phyloP scores from a whole-genome alignment of 2,113 vertebrate species.

The Aldabrachelys gigantea region DNA sequence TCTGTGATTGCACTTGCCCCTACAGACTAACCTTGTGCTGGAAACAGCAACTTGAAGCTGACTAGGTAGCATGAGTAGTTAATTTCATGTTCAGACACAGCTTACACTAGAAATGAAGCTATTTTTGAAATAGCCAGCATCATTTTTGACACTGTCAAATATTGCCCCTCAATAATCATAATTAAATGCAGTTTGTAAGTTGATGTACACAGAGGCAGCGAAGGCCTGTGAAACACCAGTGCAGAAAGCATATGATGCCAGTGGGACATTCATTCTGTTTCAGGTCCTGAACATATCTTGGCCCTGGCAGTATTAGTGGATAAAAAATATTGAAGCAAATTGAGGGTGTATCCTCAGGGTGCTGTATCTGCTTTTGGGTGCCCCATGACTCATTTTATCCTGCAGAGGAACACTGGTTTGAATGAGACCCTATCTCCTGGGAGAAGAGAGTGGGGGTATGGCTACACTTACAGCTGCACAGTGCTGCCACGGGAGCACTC shows the following conservation, averaged over 20 bases:
- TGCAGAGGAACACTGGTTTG: background rate
- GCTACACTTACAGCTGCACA: too few species aligned
- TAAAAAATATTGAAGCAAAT: background rate
- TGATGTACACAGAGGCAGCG: background rate
- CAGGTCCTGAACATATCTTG: background rate
- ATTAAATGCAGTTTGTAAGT: fast-evolving
- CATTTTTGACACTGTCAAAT: background rate
- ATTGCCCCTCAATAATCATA: fast-evolving
- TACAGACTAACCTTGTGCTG: background rate
- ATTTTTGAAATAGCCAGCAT: background rate
- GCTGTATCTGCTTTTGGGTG: background rate
- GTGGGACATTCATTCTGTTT: background rate
- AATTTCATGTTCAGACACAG: background rate
- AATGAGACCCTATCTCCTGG: background rate
- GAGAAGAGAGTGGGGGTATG: background rate
- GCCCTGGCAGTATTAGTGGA: background rate
- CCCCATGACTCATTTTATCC: background rate
- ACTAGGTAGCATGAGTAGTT: background rate
- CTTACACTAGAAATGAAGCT: background rate
- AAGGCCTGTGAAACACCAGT: fast-evolving
- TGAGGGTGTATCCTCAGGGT: background rate
- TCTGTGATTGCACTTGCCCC: background rate
- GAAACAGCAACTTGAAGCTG: background rate
- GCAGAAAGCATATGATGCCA: fast-evolving
- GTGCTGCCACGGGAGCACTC: too few species aligned